These are phyloP conservation scores for Lordiphosa clarofinis DNA, from an alignment of 1,140 invertebrate species.

Conservation along the genomic window DNA sequence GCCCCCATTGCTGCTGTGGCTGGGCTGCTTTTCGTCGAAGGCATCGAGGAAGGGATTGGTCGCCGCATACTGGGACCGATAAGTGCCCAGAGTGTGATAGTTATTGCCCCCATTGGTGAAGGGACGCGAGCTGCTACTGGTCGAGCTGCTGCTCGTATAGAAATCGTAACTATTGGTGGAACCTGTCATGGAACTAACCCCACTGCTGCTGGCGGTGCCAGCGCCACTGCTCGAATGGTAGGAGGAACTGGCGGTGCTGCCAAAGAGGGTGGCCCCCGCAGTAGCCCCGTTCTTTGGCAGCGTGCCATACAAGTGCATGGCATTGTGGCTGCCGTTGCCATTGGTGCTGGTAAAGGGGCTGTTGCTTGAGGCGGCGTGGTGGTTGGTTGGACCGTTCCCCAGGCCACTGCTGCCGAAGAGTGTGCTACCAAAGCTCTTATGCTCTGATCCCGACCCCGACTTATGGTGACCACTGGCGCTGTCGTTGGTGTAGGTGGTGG, in stretches of 20 bases:
- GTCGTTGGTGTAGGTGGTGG: slow-evolving; percentile 66
- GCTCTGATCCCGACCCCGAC: slow-evolving; percentile 48
- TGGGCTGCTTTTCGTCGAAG: slow-evolving; percentile 66
- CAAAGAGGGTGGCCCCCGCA: slow-evolving; percentile 54
- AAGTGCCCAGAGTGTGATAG: slow-evolving; percentile 77
- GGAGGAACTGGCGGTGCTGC: slow-evolving; percentile 45
- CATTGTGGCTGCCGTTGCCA: slow-evolving; percentile 60
- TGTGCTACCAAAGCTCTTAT: slow-evolving; percentile 48
- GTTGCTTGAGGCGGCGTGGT: slow-evolving; percentile 35
- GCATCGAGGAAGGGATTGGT: slow-evolving; percentile 79
- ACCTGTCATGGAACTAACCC: slow-evolving; percentile 77
- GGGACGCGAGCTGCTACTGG: slow-evolving; percentile 45
- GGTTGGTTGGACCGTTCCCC: slow-evolving; percentile 26
- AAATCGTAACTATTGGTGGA: slow-evolving; percentile 78
- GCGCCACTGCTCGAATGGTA: slow-evolving; percentile 53
- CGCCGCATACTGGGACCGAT: slow-evolving; percentile 77
- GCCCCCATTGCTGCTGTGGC: slow-evolving; percentile 32
- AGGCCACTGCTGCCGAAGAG: slow-evolving; percentile 61
- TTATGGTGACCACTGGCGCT: slow-evolving; percentile 50
- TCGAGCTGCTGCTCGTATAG: slow-evolving; percentile 51
- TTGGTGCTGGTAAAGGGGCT: slow-evolving; percentile 64
- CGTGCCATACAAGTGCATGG: slow-evolving; percentile 75
- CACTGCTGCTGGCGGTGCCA: slow-evolving; percentile 70
- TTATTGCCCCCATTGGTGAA: slow-evolving; percentile 70
- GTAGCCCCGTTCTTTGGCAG: slow-evolving; percentile 68